These are phyloP conservation scores for Oasisia sp. DNA, from an alignment of 2,888 invertebrate genomes.

Conservation along the genomic window DNA sequence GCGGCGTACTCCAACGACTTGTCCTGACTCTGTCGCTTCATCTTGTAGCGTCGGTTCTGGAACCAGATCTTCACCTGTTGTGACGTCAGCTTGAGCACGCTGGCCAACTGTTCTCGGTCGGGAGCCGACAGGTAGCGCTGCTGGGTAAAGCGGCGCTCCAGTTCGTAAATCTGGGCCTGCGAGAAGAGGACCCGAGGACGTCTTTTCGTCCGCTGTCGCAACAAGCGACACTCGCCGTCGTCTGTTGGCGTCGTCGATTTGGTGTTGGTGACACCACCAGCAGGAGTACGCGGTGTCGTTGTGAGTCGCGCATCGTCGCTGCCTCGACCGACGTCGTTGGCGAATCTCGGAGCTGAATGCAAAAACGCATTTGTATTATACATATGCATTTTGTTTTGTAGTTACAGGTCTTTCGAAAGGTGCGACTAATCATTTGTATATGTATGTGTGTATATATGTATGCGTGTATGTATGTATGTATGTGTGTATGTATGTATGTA, in stretches of 20 bases:
- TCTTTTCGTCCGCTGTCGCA: constrained; percentile 76
- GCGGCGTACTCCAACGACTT: constrained; percentile 66
- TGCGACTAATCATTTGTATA: too few relatives aligned
- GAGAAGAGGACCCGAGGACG: constrained; percentile 93
- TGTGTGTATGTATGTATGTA: too few relatives aligned
- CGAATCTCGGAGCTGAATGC: background rate
- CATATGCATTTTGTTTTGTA: too few relatives aligned
- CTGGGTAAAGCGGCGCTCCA: constrained; percentile 87
- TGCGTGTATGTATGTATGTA: too few relatives aligned
- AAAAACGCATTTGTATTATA: background rate
- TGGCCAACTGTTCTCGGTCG: constrained; percentile 89
- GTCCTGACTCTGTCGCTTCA: constrained; percentile 72
- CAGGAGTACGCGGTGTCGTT: background rate
- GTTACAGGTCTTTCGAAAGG: too few relatives aligned
- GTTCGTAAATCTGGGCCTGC: constrained; percentile 78
- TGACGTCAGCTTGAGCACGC: constrained; percentile 82
- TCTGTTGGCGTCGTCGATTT: background rate
- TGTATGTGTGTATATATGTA: too few relatives aligned
- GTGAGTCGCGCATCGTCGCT: background rate
- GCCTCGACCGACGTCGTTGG: background rate
- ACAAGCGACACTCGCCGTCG: constrained; percentile 48
- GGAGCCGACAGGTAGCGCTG: constrained; percentile 91
- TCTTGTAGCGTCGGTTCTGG: constrained; percentile 84
- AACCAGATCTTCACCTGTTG: constrained; percentile 91
- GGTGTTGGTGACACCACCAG: background rate